Evolutionary conservation across 2,888 invertebrate genomes (phyloP).

Genomic region (Scotopteryx bipunctaria): DNA sequence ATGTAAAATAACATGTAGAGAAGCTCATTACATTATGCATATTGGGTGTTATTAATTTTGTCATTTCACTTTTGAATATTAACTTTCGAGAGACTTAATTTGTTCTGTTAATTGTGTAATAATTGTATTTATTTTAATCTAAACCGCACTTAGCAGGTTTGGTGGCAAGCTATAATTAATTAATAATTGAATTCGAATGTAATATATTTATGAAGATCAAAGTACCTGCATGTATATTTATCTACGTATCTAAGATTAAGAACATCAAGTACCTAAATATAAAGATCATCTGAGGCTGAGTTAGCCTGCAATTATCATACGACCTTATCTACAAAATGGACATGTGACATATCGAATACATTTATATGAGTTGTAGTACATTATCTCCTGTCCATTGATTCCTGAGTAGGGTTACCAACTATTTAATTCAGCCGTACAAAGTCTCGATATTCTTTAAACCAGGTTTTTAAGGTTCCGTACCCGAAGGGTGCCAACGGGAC

Average conservation of each 20-base stretch:
- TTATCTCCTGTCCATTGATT: conserved; percentile 38
- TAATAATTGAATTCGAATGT: too few relatives aligned
- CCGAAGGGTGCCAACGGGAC: too few relatives aligned
- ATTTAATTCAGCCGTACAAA: not conserved
- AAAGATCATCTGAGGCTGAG: conserved; percentile 14
- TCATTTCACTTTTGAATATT: conserved; percentile 44
- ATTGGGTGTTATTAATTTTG: conserved; percentile 49
- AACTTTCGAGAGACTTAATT: conserved; percentile 35
- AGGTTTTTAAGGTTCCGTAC: too few relatives aligned
- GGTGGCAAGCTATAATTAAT: conserved; percentile 2
- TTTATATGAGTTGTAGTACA: conserved; percentile 55
- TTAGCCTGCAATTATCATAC: conserved; percentile 44
- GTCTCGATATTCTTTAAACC: too few relatives aligned
- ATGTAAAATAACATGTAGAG: conserved; percentile 45
- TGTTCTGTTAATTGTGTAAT: conserved; percentile 29
- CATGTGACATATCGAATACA: conserved; percentile 64
- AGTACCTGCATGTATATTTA: not conserved
- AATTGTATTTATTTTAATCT: conserved; percentile 31
- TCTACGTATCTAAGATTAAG: not conserved
- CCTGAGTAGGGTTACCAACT: not conserved
- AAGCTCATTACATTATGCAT: conserved; percentile 50
- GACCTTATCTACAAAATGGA: conserved; percentile 59
- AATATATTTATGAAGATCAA: too few relatives aligned
- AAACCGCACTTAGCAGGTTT: conserved; percentile 12
- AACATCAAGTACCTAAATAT: conserved; percentile 4